Conservation (phyloP, 2,113 vertebrate species). For the Psilopogon haemacephalus region DNA sequence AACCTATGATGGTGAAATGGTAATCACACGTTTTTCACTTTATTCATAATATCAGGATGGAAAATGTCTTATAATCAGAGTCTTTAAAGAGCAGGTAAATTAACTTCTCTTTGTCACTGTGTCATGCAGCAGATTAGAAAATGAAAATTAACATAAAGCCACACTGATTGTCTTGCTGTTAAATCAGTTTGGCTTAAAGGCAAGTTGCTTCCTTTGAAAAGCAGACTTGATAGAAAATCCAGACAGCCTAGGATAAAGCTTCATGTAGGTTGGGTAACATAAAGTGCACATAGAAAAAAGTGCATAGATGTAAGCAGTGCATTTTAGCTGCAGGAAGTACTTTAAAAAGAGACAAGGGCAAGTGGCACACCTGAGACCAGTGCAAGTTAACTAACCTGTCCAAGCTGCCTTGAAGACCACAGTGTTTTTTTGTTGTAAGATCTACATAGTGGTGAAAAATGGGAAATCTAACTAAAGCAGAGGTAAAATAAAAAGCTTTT, state of each 20-base stretch:
- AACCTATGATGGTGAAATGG: constrained; percentile 98
- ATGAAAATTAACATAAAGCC: too few relatives aligned
- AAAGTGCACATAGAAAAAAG: background rate
- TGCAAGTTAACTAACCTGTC: background rate
- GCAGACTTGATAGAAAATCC: background rate
- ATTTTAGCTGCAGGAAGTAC: background rate
- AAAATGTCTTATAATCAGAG: background rate
- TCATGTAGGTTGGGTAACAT: background rate
- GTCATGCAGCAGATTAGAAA: background rate
- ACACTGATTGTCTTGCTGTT: background rate
- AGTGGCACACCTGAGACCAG: background rate
- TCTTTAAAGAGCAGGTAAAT: background rate
- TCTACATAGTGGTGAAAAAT: background rate
- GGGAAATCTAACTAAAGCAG: background rate
- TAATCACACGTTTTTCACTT: constrained; percentile 44
- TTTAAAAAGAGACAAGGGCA: background rate
- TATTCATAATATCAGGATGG: background rate
- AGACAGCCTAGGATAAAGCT: background rate
- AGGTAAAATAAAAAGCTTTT: background rate
- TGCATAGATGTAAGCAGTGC: background rate
- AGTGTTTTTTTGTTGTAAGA: background rate
- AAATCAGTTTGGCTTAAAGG: background rate
- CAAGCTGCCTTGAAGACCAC: background rate
- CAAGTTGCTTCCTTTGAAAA: background rate
- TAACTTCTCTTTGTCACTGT: background rate